phyloP scores from a whole-genome alignment of 2,888 invertebrate species.

The Sarcophaga caerulescens region DNA sequence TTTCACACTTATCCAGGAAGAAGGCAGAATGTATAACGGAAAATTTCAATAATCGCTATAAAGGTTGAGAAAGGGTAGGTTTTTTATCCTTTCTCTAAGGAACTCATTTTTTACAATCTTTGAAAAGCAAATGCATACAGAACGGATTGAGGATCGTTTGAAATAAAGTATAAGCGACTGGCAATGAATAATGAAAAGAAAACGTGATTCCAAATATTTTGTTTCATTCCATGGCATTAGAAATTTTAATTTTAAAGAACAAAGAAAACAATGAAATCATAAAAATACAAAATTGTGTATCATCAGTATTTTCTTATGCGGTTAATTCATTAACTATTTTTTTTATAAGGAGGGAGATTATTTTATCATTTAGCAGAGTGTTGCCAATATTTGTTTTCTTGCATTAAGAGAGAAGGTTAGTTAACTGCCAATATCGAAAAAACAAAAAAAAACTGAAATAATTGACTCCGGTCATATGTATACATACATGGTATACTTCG shows the following conservation, averaged over 20 bases:
- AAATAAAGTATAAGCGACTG: slow-evolving; percentile 22
- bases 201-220: slow-evolving; percentile 18
- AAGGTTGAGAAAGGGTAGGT: slow-evolving; percentile 54
- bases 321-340: no score
- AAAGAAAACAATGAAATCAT: neutral
- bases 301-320: neutral
- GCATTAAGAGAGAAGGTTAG: no score
- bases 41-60: slow-evolving; percentile 41
- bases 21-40: slow-evolving; percentile 41
- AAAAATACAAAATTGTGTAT: slow-evolving; percentile 49
- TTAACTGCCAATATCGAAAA: no score
- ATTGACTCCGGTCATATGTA: no score
- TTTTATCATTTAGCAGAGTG: no score
- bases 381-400: no score
- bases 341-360: no score
- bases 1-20: slow-evolving; percentile 54
- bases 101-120: neutral
- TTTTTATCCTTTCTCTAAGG: slow-evolving; percentile 50
- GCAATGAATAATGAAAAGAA: neutral
- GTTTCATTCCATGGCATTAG: slow-evolving; percentile 12
- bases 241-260: neutral
- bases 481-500: no score
- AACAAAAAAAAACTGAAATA: no score
- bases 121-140: no score
- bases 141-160: neutral